These are phyloP conservation scores for Sorex maritimensis DNA, from an alignment of 2,797 vertebrate genomes.

Conservation along the genomic window DNA sequence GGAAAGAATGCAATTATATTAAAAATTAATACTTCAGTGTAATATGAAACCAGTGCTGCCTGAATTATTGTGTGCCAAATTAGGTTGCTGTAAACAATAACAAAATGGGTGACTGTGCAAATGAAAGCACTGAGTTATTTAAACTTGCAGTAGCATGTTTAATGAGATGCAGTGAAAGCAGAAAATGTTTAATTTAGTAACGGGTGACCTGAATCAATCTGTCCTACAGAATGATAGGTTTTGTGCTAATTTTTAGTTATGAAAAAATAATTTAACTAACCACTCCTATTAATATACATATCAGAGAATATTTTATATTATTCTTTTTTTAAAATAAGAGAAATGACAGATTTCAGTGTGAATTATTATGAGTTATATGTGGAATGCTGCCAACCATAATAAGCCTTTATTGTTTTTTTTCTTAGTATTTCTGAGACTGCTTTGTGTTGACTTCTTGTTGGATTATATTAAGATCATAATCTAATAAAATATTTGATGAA, in stretches of 20 bases:
- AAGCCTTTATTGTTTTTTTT: not conserved
- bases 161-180: constrained; percentile 79
- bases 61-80: constrained; percentile 84
- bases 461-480: not conserved
- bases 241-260: constrained; percentile 62
- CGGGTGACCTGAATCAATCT: constrained; percentile 76
- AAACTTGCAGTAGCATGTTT: constrained; percentile 74
- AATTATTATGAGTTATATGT: constrained; percentile 21
- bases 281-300: not conserved
- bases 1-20: constrained; percentile 81
- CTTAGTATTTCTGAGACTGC: not conserved
- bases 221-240: constrained; percentile 37
- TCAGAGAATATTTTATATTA: constrained; percentile 37
- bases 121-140: constrained; percentile 78
- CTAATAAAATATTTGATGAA: not conserved
- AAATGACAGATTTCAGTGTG: not conserved
- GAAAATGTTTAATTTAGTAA: constrained; percentile 80
- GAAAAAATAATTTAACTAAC: constrained; percentile 65
- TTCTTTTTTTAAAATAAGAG: constrained; percentile 66
- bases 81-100: constrained; percentile 82
- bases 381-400: not conserved
- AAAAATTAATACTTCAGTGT: constrained; percentile 83
- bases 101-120: constrained; percentile 79
- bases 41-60: constrained; percentile 75
- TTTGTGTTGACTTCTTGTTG: constrained; percentile 60